These are phyloP conservation scores for Halcyon malimbica DNA, from an alignment of 2,113 vertebrate genomes.

Conservation along the genomic window DNA sequence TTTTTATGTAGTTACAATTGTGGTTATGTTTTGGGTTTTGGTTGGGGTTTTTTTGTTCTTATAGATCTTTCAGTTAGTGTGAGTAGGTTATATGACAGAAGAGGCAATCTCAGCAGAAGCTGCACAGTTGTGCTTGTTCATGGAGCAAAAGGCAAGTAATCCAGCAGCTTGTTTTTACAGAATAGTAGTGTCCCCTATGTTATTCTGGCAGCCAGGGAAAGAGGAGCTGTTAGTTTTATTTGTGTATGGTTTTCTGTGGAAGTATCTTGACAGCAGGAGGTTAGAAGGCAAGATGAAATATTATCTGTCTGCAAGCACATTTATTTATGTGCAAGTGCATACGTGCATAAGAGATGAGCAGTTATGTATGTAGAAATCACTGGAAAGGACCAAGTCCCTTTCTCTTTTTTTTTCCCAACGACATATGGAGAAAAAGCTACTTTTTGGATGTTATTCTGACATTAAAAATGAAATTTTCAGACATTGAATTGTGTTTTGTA, in stretches of 20 bases:
- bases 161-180: not conserved
- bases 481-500: constrained; percentile 30
- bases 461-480: constrained; percentile 57
- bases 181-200: not conserved
- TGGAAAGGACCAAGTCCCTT: constrained; percentile 27
- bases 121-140: not conserved
- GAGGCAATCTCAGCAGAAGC: not conserved
- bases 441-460: constrained; percentile 52
- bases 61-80: not conserved
- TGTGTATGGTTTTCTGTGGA: constrained; percentile 25
- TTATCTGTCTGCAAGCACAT: constrained; percentile 24
- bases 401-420: not conserved
- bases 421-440: constrained; percentile 9
- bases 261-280: constrained; percentile 49
- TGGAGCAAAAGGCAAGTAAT: not conserved
- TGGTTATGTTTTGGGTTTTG: not conserved
- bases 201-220: not conserved
- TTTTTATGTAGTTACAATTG: not conserved
- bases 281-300: constrained; percentile 59
- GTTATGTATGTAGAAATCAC: constrained; percentile 9
- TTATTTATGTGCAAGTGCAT: constrained; percentile 47
- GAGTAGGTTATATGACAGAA: not conserved
- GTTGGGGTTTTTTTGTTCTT: not conserved
- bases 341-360: constrained; percentile 48
- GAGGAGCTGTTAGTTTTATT: constrained; percentile 47